A percentile compares a stretch with the other conserved stretches of the same genome.
These are phyloP conservation scores for Urocynchramus pylzowi DNA, from an alignment of 2,113 vertebrate species.

Conservation along the genomic window DNA sequence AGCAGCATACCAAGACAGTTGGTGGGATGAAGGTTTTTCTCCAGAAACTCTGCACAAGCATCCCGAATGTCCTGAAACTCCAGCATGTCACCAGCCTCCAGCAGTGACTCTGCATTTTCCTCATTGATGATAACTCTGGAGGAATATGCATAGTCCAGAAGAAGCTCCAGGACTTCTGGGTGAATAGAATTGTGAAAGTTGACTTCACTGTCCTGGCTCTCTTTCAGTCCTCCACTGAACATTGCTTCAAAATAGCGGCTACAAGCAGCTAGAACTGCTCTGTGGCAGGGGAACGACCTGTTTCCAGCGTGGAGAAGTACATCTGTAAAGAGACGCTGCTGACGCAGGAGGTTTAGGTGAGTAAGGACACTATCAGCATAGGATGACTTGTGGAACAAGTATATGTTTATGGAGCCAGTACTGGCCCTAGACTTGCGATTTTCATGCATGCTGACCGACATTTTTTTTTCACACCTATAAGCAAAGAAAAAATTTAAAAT, in stretches of 20 bases:
- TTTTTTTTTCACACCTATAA: slow-evolving; percentile 78
- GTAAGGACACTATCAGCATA: slow-evolving; percentile 84
- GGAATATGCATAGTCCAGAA: slow-evolving; percentile 81
- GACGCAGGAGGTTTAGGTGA: slow-evolving; percentile 80
- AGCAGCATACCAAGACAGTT: slow-evolving; percentile 84
- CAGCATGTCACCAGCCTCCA: slow-evolving; percentile 82
- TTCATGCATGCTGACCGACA: slow-evolving; percentile 83
- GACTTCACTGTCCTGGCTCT: slow-evolving; percentile 82
- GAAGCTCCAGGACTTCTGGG: slow-evolving; percentile 80
- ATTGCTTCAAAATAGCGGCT: slow-evolving; percentile 84
- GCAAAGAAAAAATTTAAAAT: background rate
- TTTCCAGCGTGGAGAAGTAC: slow-evolving; percentile 81
- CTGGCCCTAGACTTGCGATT: slow-evolving; percentile 84
- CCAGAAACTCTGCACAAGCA: slow-evolving; percentile 82
- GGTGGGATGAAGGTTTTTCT: slow-evolving; percentile 82
- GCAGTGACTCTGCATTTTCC: slow-evolving; percentile 78
- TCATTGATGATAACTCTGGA: slow-evolving; percentile 84
- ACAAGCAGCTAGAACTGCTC: slow-evolving; percentile 79
- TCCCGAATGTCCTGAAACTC: slow-evolving; percentile 83
- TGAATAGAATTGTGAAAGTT: slow-evolving; percentile 84
- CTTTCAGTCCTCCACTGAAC: slow-evolving; percentile 82
- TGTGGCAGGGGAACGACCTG: slow-evolving; percentile 80
- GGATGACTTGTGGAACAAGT: slow-evolving; percentile 83
- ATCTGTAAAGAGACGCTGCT: slow-evolving; percentile 81
- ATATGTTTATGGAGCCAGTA: slow-evolving; percentile 83